Evolutionary conservation across 2,797 vertebrate genomes (phyloP).

Genomic region (Lacerta bilineata): DNA sequence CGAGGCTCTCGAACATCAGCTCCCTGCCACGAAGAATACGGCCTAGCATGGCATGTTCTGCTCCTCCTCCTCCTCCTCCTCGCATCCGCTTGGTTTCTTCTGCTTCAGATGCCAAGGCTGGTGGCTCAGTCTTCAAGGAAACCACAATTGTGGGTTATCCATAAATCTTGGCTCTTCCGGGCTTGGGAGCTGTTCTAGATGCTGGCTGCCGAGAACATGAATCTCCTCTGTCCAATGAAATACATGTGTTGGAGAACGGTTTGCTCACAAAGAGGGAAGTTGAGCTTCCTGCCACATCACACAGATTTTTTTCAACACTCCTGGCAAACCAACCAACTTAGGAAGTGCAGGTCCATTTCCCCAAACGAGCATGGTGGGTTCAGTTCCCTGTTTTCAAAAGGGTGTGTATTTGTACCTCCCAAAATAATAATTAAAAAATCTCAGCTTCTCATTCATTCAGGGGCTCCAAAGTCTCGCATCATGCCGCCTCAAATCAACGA

Average conservation of each 20-base stretch:
- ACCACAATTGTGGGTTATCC: background rate
- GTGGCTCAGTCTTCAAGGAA: background rate
- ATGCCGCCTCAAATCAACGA: background rate
- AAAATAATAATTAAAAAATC: background rate
- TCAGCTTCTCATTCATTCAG: background rate
- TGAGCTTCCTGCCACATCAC: conserved; percentile 19
- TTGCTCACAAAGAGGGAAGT: background rate
- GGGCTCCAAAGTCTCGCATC: background rate
- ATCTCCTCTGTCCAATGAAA: conserved; percentile 8
- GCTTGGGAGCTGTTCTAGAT: background rate
- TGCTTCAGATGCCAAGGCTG: conserved; percentile 1
- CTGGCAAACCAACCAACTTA: background rate
- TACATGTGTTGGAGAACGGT: background rate
- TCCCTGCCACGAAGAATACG: background rate
- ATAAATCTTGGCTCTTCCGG: conserved; percentile 17
- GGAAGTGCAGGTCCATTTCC: background rate
- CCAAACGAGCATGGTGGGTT: background rate
- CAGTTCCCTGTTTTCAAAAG: background rate
- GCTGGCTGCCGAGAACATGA: background rate
- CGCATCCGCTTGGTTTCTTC: background rate
- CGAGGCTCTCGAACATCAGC: background rate
- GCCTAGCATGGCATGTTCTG: background rate
- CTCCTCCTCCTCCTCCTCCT: background rate
- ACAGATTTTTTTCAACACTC: background rate
- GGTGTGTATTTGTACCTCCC: background rate